phyloP scores from a whole-genome alignment of 2,888 invertebrate species.

The Leucoptera coffeella region DNA sequence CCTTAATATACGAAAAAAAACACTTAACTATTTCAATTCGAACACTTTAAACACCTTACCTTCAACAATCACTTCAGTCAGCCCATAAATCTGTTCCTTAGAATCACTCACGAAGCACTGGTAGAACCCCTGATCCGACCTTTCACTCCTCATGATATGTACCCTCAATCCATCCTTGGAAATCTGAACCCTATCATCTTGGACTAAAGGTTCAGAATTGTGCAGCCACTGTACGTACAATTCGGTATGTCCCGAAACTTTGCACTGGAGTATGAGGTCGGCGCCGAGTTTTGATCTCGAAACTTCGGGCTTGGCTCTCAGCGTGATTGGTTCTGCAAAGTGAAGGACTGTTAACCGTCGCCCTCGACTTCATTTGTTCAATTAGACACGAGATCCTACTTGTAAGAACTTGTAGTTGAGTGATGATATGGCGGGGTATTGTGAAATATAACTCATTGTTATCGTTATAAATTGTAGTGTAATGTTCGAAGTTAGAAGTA shows the following conservation, averaged over 20 bases:
- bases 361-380: too few relatives aligned
- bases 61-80: conserved; percentile 73
- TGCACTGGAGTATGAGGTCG: conserved; percentile 81
- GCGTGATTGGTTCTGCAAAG: conserved; percentile 67
- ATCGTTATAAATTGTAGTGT: too few relatives aligned
- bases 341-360: conserved; percentile 7
- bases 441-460: too few relatives aligned
- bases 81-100: conserved; percentile 78
- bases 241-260: conserved; percentile 80
- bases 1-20: too few relatives aligned
- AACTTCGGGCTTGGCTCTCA: conserved; percentile 71
- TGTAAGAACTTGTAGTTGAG: too few relatives aligned
- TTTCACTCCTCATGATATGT: conserved; percentile 62
- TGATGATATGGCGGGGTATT: too few relatives aligned
- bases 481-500: too few relatives aligned
- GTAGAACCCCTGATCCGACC: conserved; percentile 85
- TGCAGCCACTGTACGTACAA: conserved; percentile 75
- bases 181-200: conserved; percentile 53
- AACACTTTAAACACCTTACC: conserved; percentile 41
- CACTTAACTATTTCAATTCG: too few relatives aligned
- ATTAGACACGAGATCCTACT: too few relatives aligned
- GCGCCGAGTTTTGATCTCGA: conserved; percentile 79
- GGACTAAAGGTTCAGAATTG: conserved; percentile 60
- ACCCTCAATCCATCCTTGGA: conserved; percentile 39
- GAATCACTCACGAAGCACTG: conserved; percentile 85